These are phyloP conservation scores for Gambusia affinis DNA, from an alignment of 2,113 vertebrate genomes.

Conservation along the genomic window DNA sequence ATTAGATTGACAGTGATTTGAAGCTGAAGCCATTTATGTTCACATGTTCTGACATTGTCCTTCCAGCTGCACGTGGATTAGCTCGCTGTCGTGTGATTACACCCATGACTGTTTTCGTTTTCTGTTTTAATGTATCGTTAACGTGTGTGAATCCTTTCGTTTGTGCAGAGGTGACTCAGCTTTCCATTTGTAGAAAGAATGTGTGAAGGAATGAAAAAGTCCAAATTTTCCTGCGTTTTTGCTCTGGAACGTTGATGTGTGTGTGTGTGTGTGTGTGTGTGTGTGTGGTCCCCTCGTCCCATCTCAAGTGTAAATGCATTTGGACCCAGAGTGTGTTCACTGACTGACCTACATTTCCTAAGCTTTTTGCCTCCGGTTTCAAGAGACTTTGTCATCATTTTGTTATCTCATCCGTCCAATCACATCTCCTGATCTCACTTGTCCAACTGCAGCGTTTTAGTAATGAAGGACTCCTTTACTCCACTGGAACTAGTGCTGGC, in stretches of 20 bases:
- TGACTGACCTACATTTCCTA: slow-evolving; percentile 62
- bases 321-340: slow-evolving; percentile 40
- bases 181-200: slow-evolving; percentile 41
- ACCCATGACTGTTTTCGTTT: slow-evolving; percentile 1
- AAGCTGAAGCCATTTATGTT: neutral
- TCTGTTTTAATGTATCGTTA: neutral
- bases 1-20: too few species aligned
- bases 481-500: neutral
- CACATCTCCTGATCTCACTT: slow-evolving; percentile 32
- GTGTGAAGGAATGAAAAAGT: neutral
- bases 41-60: slow-evolving; percentile 4
- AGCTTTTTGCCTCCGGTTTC: slow-evolving; percentile 52
- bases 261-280: slow-evolving; percentile 1
- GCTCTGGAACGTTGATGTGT: slow-evolving; percentile 14
- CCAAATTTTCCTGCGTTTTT: slow-evolving; percentile 11
- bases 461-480: slow-evolving; percentile 6
- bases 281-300: slow-evolving; percentile 14
- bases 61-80: slow-evolving; percentile 16
- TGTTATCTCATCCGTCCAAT: slow-evolving; percentile 63
- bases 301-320: slow-evolving; percentile 59
- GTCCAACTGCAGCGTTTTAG: slow-evolving; percentile 31
- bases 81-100: slow-evolving; percentile 26
- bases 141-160: slow-evolving; percentile 5
- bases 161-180: slow-evolving; percentile 44
- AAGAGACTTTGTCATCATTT: slow-evolving; percentile 49